These are phyloP conservation scores for Agrotis clavis DNA, from an alignment of 2,888 invertebrate species.

Conservation along the genomic window DNA sequence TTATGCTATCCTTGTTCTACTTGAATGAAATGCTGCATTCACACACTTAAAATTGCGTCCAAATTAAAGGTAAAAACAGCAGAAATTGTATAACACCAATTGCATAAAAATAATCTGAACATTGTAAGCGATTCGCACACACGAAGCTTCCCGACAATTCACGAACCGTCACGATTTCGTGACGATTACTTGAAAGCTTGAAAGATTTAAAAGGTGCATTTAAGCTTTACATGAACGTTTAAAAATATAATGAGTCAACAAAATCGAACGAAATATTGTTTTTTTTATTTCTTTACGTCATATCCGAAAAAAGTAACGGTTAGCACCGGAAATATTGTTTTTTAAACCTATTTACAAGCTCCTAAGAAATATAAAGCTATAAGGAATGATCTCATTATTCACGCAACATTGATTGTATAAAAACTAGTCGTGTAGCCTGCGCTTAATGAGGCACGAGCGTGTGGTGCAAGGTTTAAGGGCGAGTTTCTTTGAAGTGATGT, in stretches of 20 bases:
- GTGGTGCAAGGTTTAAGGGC: constrained; percentile 63
- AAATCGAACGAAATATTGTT: constrained; percentile 68
- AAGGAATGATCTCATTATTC: constrained; percentile 79
- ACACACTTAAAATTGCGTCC: neutral
- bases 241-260: constrained; percentile 46
- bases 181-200: constrained; percentile 36
- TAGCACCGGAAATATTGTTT: constrained; percentile 78
- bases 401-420: constrained; percentile 79
- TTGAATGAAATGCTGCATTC: neutral
- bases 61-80: neutral
- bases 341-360: constrained; percentile 59
- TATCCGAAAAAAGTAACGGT: constrained; percentile 74
- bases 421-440: constrained; percentile 69
- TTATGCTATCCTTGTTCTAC: neutral
- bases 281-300: constrained; percentile 72
- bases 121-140: constrained; percentile 28
- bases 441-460: constrained; percentile 64
- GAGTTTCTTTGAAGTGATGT: neutral
- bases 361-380: constrained; percentile 74
- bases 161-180: constrained; percentile 51
- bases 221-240: constrained; percentile 26
- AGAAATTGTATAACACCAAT: constrained; percentile 22
- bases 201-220: constrained; percentile 47
- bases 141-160: constrained; percentile 20
- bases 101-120: constrained; percentile 37